Conservation (phyloP, 2,888 invertebrate genomes). For the Euplagia quadripunctaria region DNA sequence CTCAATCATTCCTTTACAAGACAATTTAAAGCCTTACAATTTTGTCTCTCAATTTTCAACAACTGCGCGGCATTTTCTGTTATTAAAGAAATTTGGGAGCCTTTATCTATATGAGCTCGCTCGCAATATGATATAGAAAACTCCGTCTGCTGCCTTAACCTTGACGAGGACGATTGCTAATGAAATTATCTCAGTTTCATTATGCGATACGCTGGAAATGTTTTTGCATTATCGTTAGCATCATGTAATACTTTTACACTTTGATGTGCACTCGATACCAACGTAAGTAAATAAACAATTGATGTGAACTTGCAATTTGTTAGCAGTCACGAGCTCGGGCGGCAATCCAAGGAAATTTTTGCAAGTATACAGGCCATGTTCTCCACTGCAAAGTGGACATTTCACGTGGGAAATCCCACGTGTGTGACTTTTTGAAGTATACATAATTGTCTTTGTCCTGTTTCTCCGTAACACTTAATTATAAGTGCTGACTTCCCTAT, state of each 20-base stretch:
- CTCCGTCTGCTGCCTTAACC: constrained; percentile 5
- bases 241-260: constrained; percentile 10
- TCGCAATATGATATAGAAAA: background rate
- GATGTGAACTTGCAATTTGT: constrained; percentile 5
- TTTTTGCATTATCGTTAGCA: too few relatives aligned
- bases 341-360: constrained; percentile 15
- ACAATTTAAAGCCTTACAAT: constrained; percentile 1
- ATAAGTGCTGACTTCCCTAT: too few relatives aligned
- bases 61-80: constrained; percentile 12
- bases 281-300: constrained; percentile 16
- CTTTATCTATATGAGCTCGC: constrained; percentile 8
- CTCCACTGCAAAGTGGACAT: background rate
- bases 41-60: background rate
- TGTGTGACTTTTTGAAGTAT: too few relatives aligned
- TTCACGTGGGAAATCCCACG: too few relatives aligned
- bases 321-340: background rate
- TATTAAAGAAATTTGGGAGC: background rate
- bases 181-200: background rate
- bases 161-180: constrained; percentile 8
- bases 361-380: constrained; percentile 14
- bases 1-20: background rate
- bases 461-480: too few relatives aligned
- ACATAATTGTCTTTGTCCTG: too few relatives aligned
- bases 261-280: constrained; percentile 6
- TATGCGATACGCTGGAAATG: background rate